Base-by-base conservation (phyloP, 2,113 vertebrate species). In the Stegastes partitus region DNA sequence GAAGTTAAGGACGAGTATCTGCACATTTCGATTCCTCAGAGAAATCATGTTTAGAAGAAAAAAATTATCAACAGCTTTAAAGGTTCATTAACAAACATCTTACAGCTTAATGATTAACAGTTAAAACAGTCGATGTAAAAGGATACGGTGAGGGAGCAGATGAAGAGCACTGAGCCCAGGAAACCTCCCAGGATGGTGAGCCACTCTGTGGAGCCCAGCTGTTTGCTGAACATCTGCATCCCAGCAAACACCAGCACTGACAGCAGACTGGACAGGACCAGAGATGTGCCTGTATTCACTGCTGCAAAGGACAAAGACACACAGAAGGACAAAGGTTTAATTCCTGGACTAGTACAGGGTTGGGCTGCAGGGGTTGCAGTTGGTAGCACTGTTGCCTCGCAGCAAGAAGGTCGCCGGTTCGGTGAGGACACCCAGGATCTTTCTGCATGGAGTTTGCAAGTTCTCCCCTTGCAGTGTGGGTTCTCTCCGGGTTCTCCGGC, bases 61-160 rank as follows among this genome's bases (percentile, higher is more conserved):
- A 45, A 16, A 1, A 2, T 37, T 42, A 58, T 18, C n/a, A 15
- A 15, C 22, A 28, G 25, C 2, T 19, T 19, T 23, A 11, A 19
- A 39, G 12, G 39, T 3, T 42, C 39, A 15, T 42, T 15, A 2
- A 42, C 39, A 14, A 15, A 3, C 39, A 42, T 42, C 12, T 42
- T 14, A 10, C 9, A 31, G 19, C 31, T 65, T 18, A 50, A n/a
- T 16, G 63, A 50, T 51, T 2, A 37, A 51, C 14, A 28, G 28
- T 4, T 28, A 28, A 28, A 28, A 67, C 19, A 2, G 37, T 7
- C 9, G 5, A 37, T 37, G 16, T 34, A 7, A 1, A 34, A 96
- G 96, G 97, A 99, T 99, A 97, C 98, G 0, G 97, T 99, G 68
- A 99, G 96, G n/a, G 96, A 98, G 91, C 97, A 98, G 90, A 99